Percentiles rank a stretch among this genome's conserved stretches.
phyloP scores from a whole-genome alignment of 2,113 vertebrate genomes.

The Lycaon pictus region DNA sequence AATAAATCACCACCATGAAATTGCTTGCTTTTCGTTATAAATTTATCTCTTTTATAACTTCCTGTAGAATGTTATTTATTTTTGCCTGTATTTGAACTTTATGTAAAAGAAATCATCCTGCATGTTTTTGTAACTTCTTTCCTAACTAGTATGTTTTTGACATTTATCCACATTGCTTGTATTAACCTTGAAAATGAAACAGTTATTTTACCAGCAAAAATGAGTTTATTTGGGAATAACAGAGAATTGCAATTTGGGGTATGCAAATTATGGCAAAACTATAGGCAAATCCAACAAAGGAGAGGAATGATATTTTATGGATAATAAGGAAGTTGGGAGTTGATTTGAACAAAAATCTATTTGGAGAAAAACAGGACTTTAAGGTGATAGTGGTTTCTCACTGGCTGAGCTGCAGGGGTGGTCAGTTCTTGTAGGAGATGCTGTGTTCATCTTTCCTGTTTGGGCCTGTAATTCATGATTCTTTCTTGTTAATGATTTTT shows the following conservation, averaged over 20 bases:
- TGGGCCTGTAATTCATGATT: neutral
- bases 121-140: neutral
- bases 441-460: neutral
- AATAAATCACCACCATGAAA: neutral
- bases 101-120: neutral
- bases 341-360: neutral
- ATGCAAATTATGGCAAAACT: neutral
- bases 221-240: neutral
- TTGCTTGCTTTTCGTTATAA: neutral
- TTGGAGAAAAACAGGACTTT: neutral
- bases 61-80: neutral
- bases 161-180: neutral
- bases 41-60: neutral
- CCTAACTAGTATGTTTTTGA: neutral
- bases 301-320: neutral
- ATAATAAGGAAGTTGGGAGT: neutral
- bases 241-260: neutral
- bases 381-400: neutral
- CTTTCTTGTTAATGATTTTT: neutral
- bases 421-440: neutral
- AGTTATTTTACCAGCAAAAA: neutral
- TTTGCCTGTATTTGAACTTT: neutral
- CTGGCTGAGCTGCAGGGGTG: neutral
- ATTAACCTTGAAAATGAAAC: neutral
- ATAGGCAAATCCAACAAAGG: neutral